Percentiles rank a stretch among this genome's conserved stretches.
phyloP scores from a whole-genome alignment of 2,113 vertebrate genomes.

The Hypanus sabinus region DNA sequence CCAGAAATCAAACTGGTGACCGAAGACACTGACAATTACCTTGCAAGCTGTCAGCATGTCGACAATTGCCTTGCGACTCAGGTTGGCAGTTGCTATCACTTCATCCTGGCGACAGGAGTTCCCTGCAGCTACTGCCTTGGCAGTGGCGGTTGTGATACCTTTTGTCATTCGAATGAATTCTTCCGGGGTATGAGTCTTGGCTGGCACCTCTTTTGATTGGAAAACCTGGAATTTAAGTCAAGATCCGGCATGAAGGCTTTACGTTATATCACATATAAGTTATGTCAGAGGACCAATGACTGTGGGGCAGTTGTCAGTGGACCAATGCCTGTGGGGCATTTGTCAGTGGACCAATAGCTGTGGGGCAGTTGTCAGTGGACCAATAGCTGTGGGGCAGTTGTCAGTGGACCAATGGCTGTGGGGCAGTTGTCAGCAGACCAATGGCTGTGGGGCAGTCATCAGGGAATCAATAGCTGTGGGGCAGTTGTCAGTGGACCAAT shows the following conservation, averaged over 20 bases:
- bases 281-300: background rate
- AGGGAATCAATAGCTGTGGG: background rate
- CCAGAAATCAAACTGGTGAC: background rate
- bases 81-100: slow-evolving; percentile 90
- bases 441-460: background rate
- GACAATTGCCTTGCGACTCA: slow-evolving; percentile 89
- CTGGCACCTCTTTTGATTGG: slow-evolving; percentile 80
- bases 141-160: slow-evolving; percentile 93
- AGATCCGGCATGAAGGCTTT: background rate
- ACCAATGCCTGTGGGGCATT: background rate
- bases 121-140: slow-evolving; percentile 95
- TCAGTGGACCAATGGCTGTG: background rate
- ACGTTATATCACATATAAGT: background rate
- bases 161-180: slow-evolving; percentile 97
- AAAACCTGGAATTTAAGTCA: slow-evolving; percentile 67
- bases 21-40: slow-evolving; percentile 49
- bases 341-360: background rate
- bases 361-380: background rate
- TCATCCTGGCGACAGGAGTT: slow-evolving; percentile 95
- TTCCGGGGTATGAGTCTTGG: slow-evolving; percentile 82
- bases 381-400: background rate
- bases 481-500: too few species aligned
- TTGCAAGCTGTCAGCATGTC: slow-evolving; percentile 90
- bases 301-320: background rate
- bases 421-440: background rate